A percentile compares a stretch with the other conserved stretches of the same genome.
Conservation (phyloP, 2,888 invertebrate genomes). For the Dione juno region DNA sequence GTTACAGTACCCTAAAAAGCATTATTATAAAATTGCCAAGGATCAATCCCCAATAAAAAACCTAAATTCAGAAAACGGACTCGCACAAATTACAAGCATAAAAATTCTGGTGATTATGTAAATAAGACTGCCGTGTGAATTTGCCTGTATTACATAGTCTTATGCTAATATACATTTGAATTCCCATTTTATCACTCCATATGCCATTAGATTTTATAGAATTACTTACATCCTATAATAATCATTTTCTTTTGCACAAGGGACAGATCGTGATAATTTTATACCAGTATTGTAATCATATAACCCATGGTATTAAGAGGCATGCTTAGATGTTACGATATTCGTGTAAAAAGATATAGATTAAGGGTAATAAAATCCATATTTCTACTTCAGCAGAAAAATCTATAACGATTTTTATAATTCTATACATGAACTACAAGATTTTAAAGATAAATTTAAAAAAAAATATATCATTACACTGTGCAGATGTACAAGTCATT, state of each 20-base stretch:
- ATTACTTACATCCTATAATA: conserved; percentile 14
- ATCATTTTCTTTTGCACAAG: conserved; percentile 10
- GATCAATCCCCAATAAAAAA: conserved; percentile 14
- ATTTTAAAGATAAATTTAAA: no score
- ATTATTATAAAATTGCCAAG: conserved; percentile 27
- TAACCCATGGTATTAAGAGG: no score
- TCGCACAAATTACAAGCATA: conserved; percentile 26
- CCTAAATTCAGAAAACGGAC: conserved; percentile 27
- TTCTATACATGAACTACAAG: neutral
- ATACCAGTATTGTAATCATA: neutral
- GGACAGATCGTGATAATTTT: conserved; percentile 10
- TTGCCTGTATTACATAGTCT: conserved; percentile 27
- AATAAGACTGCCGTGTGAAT: conserved; percentile 35
- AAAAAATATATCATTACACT: neutral
- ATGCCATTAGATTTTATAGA: conserved; percentile 29
- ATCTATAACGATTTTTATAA: no score
- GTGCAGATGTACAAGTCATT: neutral
- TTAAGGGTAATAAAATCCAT: neutral
- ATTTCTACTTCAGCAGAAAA: neutral
- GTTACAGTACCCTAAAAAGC: neutral
- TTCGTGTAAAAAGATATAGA: no score
- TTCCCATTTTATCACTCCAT: conserved; percentile 29
- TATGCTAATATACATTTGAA: conserved; percentile 39
- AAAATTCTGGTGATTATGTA: conserved; percentile 36
- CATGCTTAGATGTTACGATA: no score